phyloP scores from a whole-genome alignment of 2,888 invertebrate species.

The Eremobia ochroleuca region DNA sequence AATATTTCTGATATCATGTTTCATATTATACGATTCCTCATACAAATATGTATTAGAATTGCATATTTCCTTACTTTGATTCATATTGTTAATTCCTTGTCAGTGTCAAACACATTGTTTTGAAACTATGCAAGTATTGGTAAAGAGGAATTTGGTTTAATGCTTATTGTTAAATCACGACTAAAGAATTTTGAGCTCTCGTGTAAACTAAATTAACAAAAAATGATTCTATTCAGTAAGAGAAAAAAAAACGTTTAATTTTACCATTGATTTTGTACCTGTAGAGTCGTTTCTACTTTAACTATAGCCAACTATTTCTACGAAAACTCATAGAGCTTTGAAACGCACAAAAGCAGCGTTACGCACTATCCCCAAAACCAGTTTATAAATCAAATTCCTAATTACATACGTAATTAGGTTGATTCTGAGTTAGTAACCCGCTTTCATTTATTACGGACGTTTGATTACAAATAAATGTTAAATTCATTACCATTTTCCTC shows the following conservation, averaged over 20 bases:
- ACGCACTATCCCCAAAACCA: conserved; percentile 11
- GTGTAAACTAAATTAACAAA: conserved; percentile 10
- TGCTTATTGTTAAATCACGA: conserved; percentile 43
- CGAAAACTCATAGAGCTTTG: not conserved
- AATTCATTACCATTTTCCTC: conserved; percentile 32
- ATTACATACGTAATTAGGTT: conserved; percentile 59
- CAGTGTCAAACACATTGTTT: conserved; percentile 34
- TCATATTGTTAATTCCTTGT: conserved; percentile 3
- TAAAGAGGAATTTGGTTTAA: conserved; percentile 29
- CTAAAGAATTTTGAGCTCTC: conserved; percentile 11
- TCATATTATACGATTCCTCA: not conserved
- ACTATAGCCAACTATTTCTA: not conserved
- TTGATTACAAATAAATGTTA: conserved; percentile 38
- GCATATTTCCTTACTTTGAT: not conserved
- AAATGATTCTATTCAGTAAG: conserved; percentile 16
- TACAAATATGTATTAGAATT: not conserved
- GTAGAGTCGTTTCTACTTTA: not conserved
- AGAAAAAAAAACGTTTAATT: not conserved
- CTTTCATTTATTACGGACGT: conserved; percentile 41
- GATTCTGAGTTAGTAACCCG: conserved; percentile 60
- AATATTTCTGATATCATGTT: not conserved
- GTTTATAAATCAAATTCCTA: conserved; percentile 32
- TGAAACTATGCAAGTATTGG: conserved; percentile 4
- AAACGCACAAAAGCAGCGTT: not conserved
- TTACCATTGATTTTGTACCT: conserved; percentile 9